A percentile compares a stretch with the other conserved stretches of the same genome.
Conservation (phyloP, 2,797 vertebrate species). For the Setipinna tenuifilis region DNA sequence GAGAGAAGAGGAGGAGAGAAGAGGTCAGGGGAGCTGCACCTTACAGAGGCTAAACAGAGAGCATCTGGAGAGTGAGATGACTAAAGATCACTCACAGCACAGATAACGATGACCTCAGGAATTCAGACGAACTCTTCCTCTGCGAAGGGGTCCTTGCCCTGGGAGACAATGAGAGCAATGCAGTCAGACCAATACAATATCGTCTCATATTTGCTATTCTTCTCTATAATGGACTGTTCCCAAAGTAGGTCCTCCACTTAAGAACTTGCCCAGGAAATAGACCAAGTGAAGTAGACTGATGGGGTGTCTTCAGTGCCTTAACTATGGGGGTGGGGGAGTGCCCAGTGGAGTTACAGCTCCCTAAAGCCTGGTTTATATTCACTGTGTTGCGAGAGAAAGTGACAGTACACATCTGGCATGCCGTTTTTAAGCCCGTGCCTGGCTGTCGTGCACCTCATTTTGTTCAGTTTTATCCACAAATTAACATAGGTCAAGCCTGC, state of each 20-base stretch:
- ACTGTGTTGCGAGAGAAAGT: too few relatives aligned
- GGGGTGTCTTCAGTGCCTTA: background rate
- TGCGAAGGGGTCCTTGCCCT: conserved; percentile 63
- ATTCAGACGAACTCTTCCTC: conserved; percentile 46
- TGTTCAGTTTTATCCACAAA: too few relatives aligned
- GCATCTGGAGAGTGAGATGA: background rate
- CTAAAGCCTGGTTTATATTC: too few relatives aligned
- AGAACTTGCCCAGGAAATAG: background rate
- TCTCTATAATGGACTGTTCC: background rate
- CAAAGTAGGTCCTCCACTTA: background rate
- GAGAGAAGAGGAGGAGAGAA: background rate
- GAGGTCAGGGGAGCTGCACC: background rate
- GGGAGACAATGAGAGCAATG: background rate
- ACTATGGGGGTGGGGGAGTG: background rate
- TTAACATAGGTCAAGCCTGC: too few relatives aligned
- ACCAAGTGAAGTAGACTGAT: background rate
- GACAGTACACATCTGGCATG: too few relatives aligned
- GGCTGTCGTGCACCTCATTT: too few relatives aligned
- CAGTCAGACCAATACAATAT: background rate
- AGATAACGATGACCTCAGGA: conserved; percentile 53
- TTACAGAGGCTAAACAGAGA: background rate
- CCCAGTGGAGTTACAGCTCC: too few relatives aligned
- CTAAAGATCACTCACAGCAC: conserved; percentile 68
- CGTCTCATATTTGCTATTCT: background rate
- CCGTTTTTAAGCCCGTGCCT: too few relatives aligned